phyloP scores from a whole-genome alignment of 2,888 invertebrate species.

The Cephus pygmeus region DNA sequence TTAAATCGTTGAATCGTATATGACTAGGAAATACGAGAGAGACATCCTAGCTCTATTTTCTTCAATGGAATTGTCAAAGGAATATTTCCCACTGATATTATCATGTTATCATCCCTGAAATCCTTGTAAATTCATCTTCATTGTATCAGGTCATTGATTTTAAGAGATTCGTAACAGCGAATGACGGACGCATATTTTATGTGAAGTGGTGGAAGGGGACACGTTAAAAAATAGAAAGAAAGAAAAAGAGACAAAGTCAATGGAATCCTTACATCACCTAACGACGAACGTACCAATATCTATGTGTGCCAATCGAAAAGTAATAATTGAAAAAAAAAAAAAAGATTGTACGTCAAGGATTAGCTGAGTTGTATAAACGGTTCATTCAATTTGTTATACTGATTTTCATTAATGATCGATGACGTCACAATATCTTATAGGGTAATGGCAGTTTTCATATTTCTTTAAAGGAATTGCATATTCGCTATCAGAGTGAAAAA shows the following conservation, averaged over 20 bases:
- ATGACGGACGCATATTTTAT: neutral
- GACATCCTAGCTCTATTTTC: conserved; percentile 14
- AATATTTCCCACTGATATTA: neutral
- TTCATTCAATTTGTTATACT: neutral
- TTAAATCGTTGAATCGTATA: neutral
- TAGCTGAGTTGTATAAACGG: neutral
- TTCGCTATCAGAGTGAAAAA: neutral
- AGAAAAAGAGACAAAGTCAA: conserved; percentile 16
- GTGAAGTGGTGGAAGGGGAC: neutral
- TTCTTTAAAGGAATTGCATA: neutral
- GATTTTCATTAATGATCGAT: neutral
- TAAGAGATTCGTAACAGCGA: too few relatives aligned
- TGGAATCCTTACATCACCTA: conserved; percentile 32
- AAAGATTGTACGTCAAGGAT: too few relatives aligned
- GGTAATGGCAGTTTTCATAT: neutral
- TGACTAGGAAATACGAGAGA: neutral
- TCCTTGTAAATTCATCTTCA: neutral
- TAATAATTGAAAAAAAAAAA: too few relatives aligned
- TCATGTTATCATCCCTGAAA: neutral
- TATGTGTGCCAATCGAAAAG: too few relatives aligned
- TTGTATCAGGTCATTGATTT: neutral
- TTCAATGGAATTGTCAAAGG: conserved; percentile 31
- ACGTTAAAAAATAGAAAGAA: neutral
- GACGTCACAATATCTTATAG: neutral
- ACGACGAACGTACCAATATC: too few relatives aligned